Evolutionary conservation across 2,797 vertebrate species (phyloP), one percentile per base, ranked within the genome.

Genomic region (Esox lucius): DNA sequence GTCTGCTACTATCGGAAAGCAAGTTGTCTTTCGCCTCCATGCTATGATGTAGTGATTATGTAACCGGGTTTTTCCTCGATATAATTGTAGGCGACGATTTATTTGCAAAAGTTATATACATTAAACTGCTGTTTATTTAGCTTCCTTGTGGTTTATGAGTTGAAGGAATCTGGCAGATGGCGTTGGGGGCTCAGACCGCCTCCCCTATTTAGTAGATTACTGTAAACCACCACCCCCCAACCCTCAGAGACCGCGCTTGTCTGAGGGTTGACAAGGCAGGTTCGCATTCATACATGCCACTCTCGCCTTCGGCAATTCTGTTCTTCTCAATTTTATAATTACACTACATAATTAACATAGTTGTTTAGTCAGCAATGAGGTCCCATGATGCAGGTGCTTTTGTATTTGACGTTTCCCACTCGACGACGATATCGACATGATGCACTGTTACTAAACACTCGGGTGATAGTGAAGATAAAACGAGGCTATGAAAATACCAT

Each of bases 101-200:
- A n/a, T 59, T 24, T 61, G 56, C 61, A 61, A 61, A 24, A 59
- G 8, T 22, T 61, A 24, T 4, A 26, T 24, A 4, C 56, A 61
- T 61, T 12, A 3, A 24, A 61, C 9, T 12, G n/a, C 24, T 12
- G 65, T 71, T 48, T 22, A n/a, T 26, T 33, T 61, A 68, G 39
- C 66, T 56, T 7, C 73, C 49, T 48, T 35, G 15, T 8, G 77
- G 77, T 76, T 72, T 78, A 68, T 75, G 76, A 84, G 79, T 80
- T 83, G 82, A 84, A 80, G 87, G 83, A 83, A 75, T 88, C 39
- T 81, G 72, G 84, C 92, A 93, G 92, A 94, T 92, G 91, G 92
- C 79, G 84, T 70, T 78, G 77, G 73, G 49, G 82, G 85, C 86
- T 86, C 71, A 78, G 77, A 66, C 68, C 73, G 16, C 68, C 77